Base-by-base conservation (phyloP, 2,113 vertebrate species). In the Phalacrocorax carbo region DNA sequence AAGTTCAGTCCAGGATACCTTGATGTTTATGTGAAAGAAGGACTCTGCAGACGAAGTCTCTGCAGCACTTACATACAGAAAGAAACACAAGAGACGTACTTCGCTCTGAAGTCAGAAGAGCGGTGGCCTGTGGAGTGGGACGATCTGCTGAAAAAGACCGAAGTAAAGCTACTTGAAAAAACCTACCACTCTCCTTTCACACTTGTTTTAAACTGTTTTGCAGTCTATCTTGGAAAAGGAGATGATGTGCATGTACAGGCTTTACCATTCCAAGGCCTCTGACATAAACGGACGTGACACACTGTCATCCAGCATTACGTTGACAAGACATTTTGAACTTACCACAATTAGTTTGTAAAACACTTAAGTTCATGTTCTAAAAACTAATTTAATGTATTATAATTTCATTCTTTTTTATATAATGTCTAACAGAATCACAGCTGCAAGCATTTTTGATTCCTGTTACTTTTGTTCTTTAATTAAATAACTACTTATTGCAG, bases 351-450 rank as follows among this genome's bases (percentile, higher is more conserved):
- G 98, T 99, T 99, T 99, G 98, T 99, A 99, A 99, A 98, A 98
- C 98, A 99, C 98, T 99, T 99, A 98, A 98, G 99, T 99, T 99
- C 98, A 98, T 98, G 99, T 98, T 99, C 98, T 99, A 99, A 98
- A 99, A 98, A 98, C 98, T 99, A 98, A 98, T 99, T 99, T 99
- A 98, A 97, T 97, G 93, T 98, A 98, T 98, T 97, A 98, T 98
- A 98, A 95, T 98, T 97, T 96, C 55, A 96, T 93, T 97, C 91
- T 98, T 98, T 98, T 97, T 98, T 98, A 97, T 98, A 98, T 98
- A 97, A 98, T 97, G 98, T 98, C 97, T 97, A 97, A 98, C 97
- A 97, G 94, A 95, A 97, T 97, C 93, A 97, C 94, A 96, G 92
- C 97, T 98, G 97, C 97, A 94, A 97, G 95, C 98, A 97, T 98